Evolutionary conservation across 2,888 invertebrate species (phyloP).

Genomic region (Plebejus anna): DNA sequence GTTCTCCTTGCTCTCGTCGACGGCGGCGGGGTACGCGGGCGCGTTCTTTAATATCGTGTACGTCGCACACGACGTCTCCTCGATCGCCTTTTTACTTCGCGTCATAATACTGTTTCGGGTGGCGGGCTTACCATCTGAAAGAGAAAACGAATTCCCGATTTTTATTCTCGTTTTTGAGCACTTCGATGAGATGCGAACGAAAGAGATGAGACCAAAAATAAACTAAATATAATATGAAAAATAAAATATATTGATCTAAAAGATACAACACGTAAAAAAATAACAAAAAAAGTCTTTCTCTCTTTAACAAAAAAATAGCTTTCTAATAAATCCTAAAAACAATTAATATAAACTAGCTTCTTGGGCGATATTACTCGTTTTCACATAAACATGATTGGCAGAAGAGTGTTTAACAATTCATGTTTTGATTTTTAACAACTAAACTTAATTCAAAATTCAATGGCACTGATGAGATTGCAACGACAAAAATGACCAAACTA

Average conservation of each 20-base stretch:
- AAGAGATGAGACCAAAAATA: constrained; percentile 37
- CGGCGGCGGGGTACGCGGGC: constrained; percentile 45
- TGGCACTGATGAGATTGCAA: not conserved
- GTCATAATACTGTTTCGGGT: constrained; percentile 63
- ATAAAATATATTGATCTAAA: constrained; percentile 38
- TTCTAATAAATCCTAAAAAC: constrained; percentile 15
- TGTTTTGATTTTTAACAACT: constrained; percentile 33
- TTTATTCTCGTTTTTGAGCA: constrained; percentile 36
- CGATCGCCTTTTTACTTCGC: constrained; percentile 58
- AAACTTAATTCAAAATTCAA: not conserved
- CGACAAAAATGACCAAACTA: not conserved
- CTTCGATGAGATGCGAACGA: constrained; percentile 30
- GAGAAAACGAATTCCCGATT: constrained; percentile 55
- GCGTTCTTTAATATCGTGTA: constrained; percentile 66
- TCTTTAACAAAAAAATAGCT: constrained; percentile 32
- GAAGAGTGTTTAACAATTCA: constrained; percentile 38
- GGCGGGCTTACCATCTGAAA: constrained; percentile 61
- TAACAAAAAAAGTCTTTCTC: constrained; percentile 33
- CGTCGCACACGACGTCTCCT: constrained; percentile 51
- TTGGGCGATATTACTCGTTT: constrained; percentile 28
- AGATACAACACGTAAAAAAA: constrained; percentile 34
- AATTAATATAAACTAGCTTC: constrained; percentile 21
- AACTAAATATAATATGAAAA: constrained; percentile 39
- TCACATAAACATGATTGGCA: constrained; percentile 33
- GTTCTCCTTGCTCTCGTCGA: constrained; percentile 30